These are phyloP conservation scores for Tachysurus fulvidraco DNA, from an alignment of 2,113 vertebrate genomes.

Conservation along the genomic window DNA sequence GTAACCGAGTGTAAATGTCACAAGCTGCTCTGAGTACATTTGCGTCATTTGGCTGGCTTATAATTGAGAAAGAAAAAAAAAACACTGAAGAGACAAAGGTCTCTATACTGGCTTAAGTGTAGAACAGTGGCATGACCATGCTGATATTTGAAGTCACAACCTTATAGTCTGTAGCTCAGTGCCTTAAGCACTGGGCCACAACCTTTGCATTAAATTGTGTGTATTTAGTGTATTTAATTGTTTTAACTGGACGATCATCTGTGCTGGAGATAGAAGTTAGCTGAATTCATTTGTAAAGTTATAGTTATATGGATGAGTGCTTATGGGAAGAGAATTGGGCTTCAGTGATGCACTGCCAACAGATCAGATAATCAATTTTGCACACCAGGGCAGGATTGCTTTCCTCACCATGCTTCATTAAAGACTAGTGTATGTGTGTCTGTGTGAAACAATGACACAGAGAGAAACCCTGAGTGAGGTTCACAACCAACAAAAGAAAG, in stretches of 20 bases:
- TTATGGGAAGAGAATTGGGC: not conserved
- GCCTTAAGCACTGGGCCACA: too few species aligned
- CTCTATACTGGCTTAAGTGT: too few species aligned
- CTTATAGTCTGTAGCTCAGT: not conserved
- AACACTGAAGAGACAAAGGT: not conserved
- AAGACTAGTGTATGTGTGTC: not conserved
- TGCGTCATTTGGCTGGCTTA: not conserved
- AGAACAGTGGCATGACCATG: not conserved
- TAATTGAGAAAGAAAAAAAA: not conserved
- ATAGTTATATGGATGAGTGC: not conserved
- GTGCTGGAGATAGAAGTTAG: not conserved
- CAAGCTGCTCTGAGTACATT: not conserved
- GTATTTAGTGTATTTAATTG: not conserved
- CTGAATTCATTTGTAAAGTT: not conserved
- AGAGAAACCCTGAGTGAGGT: not conserved
- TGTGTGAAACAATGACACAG: not conserved
- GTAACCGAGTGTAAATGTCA: not conserved
- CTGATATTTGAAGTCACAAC: not conserved
- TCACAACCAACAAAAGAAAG: not conserved
- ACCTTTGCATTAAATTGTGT: not conserved
- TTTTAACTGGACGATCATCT: not conserved
- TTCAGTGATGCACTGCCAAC: not conserved
- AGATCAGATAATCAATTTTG: slow-evolving; percentile 4
- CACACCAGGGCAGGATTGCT: not conserved
- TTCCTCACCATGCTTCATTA: slow-evolving; percentile 10